phyloP scores from a whole-genome alignment of 2,113 vertebrate genomes.

The Balaeniceps rex region DNA sequence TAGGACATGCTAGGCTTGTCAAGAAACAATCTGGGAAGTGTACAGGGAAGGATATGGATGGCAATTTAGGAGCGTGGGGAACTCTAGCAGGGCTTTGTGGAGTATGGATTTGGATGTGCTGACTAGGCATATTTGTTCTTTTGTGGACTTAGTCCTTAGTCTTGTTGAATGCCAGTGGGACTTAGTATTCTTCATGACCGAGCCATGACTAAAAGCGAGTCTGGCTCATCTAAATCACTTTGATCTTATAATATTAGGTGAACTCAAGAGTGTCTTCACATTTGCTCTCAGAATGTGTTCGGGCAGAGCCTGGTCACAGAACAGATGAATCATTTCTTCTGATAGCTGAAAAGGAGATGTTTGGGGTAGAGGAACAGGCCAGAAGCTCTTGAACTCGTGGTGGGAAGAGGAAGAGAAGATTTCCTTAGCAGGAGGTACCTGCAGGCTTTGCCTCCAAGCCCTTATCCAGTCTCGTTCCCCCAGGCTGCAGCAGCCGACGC shows the following conservation, averaged over 20 bases:
- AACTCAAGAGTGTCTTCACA: neutral
- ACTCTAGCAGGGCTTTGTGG: neutral
- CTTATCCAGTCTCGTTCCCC: neutral
- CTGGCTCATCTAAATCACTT: neutral
- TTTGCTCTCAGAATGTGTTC: neutral
- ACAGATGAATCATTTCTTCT: neutral
- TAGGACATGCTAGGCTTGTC: neutral
- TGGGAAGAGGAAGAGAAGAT: neutral
- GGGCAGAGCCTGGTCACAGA: neutral
- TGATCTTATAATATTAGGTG: neutral
- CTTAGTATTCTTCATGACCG: neutral
- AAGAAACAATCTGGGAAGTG: neutral
- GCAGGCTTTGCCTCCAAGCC: neutral
- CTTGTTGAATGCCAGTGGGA: neutral
- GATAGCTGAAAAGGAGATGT: neutral
- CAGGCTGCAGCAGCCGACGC: neutral
- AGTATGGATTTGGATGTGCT: neutral
- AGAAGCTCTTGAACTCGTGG: neutral
- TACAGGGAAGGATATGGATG: rapidly evolving
- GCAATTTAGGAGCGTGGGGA: neutral
- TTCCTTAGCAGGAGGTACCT: neutral
- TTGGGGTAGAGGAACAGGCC: neutral
- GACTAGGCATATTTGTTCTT: neutral
- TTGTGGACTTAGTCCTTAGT: neutral
- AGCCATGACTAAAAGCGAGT: neutral